These are phyloP conservation scores for Vanessa atalanta DNA, from an alignment of 1,140 invertebrate species.

Conservation along the genomic window DNA sequence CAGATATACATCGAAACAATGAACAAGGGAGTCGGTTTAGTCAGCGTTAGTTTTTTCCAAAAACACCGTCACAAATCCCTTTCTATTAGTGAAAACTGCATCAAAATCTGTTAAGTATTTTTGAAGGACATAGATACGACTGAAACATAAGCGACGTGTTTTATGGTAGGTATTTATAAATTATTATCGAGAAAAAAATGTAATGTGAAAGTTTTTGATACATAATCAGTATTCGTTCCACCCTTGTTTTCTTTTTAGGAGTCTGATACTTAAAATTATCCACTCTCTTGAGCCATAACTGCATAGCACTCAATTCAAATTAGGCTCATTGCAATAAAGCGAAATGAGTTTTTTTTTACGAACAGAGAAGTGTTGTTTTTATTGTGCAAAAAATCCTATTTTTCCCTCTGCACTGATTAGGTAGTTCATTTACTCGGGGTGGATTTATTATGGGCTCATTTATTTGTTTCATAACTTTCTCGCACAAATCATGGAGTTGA, in stretches of 20 bases:
- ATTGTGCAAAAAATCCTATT: conserved; percentile 61
- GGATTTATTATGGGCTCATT: conserved; percentile 76
- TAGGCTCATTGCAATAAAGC: conserved; percentile 76
- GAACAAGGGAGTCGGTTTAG: too few species aligned
- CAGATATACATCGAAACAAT: too few species aligned
- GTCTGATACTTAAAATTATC: conserved; percentile 76
- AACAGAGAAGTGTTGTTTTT: conserved; percentile 76
- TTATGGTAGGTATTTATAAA: too few species aligned
- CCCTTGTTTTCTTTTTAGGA: conserved; percentile 40
- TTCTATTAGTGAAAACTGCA: too few species aligned
- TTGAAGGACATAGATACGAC: too few species aligned
- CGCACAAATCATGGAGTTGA: conserved; percentile 39
- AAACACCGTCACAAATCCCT: too few species aligned
- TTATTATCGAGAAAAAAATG: not conserved
- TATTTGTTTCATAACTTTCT: conserved; percentile 57
- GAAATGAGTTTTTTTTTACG: conserved; percentile 78
- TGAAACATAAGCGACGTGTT: too few species aligned
- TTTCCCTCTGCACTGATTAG: conserved; percentile 66
- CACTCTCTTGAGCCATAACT: conserved; percentile 79
- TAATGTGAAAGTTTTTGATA: conserved; percentile 21
- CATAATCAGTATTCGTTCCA: conserved; percentile 15
- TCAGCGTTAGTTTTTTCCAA: too few species aligned
- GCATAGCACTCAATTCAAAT: conserved; percentile 79
- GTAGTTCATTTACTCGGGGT: conserved; percentile 72
- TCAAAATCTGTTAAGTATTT: too few species aligned